Conservation (phyloP, 2,888 invertebrate genomes). For the Frankliniella intonsa region DNA sequence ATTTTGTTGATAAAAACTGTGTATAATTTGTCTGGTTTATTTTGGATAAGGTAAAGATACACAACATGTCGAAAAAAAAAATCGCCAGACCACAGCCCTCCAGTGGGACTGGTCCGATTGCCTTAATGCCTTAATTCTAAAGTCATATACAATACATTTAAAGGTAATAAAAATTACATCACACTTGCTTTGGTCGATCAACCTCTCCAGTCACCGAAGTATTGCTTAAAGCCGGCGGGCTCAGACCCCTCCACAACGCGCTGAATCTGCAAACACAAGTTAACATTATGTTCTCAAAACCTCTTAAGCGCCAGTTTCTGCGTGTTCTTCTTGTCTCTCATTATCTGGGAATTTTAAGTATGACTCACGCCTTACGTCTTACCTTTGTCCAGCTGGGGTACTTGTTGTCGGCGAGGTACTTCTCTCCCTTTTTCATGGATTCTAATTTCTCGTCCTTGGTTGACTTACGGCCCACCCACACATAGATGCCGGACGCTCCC, state of each 20-base stretch:
- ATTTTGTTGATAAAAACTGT: too few species aligned
- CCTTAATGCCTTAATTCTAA: too few species aligned
- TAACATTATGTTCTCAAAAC: too few species aligned
- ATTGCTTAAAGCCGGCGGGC: slow-evolving; percentile 82
- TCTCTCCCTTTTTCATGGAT: slow-evolving; percentile 68
- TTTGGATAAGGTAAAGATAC: background rate
- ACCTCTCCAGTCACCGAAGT: slow-evolving; percentile 75
- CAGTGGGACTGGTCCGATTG: too few species aligned
- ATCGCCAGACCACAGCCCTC: too few species aligned
- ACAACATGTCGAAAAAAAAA: too few species aligned
- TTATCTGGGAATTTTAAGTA: background rate
- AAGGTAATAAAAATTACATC: background rate
- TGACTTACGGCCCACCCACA: slow-evolving; percentile 77
- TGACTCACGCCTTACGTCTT: too few species aligned
- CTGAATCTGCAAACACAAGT: slow-evolving; percentile 50
- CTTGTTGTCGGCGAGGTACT: slow-evolving; percentile 57
- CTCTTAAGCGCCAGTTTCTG: too few species aligned
- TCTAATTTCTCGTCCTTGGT: slow-evolving; percentile 67
- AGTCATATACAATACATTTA: background rate
- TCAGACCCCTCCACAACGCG: slow-evolving; percentile 79
- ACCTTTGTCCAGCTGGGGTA: slow-evolving; percentile 70
- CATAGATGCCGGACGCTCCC: slow-evolving; percentile 69
- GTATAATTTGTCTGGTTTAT: background rate
- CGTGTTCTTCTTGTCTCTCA: background rate
- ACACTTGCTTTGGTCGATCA: slow-evolving; percentile 28